Conservation (phyloP, 2,797 vertebrate species). For the Ibycter americanus region DNA sequence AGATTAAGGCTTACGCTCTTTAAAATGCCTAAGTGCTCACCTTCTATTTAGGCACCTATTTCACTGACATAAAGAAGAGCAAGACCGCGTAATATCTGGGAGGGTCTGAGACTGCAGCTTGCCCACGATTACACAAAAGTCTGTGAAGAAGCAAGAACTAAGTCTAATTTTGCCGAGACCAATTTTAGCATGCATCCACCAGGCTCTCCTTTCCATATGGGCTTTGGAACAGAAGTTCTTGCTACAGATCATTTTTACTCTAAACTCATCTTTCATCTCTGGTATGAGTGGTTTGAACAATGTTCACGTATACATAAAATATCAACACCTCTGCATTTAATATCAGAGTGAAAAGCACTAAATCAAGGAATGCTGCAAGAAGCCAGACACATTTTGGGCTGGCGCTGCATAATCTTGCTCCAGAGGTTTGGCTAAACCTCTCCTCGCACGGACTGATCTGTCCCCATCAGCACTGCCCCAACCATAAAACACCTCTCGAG, state of each 20-base stretch:
- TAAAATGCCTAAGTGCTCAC: slow-evolving; percentile 20
- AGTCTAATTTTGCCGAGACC: background rate
- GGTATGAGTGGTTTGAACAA: background rate
- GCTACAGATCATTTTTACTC: background rate
- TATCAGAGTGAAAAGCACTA: background rate
- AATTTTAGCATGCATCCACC: background rate
- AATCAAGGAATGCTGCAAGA: background rate
- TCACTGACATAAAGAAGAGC: background rate
- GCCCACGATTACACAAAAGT: background rate
- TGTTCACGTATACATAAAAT: background rate
- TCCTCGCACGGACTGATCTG: background rate
- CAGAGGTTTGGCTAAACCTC: slow-evolving; percentile 2
- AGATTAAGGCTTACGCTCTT: slow-evolving; percentile 46
- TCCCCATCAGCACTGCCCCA: slow-evolving; percentile 56
- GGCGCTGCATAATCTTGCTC: background rate
- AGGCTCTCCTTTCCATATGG: background rate
- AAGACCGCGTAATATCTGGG: background rate
- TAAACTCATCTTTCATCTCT: background rate
- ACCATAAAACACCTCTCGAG: slow-evolving; percentile 54
- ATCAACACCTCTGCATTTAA: background rate
- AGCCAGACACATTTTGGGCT: slow-evolving; percentile 12
- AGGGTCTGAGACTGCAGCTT: background rate
- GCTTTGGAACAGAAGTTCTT: background rate
- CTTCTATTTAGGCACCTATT: background rate
- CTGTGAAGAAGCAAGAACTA: background rate